A percentile compares a stretch with the other conserved stretches of the same genome.
phyloP scores from a whole-genome alignment of 2,113 vertebrate species.

The Tragelaphus scriptus region DNA sequence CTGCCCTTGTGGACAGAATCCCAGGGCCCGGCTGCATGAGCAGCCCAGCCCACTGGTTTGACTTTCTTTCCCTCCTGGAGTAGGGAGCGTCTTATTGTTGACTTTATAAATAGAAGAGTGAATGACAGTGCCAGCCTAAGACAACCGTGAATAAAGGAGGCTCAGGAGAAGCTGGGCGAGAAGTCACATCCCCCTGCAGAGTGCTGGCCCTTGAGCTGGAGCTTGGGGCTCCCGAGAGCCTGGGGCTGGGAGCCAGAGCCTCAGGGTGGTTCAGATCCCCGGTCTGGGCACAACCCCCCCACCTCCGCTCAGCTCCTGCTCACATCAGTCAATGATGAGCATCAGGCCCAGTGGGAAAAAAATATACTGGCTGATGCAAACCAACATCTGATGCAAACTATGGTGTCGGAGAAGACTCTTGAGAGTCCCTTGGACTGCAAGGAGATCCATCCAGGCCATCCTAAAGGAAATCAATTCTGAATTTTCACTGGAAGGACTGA shows the following conservation, averaged over 20 bases:
- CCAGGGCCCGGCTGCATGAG: background rate
- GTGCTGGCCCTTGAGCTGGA: background rate
- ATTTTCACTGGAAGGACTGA: background rate
- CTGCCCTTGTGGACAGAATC: background rate
- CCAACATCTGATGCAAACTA: background rate
- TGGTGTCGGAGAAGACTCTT: background rate
- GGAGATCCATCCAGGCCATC: background rate
- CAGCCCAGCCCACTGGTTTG: background rate
- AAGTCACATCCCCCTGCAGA: background rate
- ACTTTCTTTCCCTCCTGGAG: background rate
- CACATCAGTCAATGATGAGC: background rate
- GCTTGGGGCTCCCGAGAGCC: background rate
- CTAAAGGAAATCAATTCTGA: background rate
- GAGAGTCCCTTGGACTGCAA: background rate
- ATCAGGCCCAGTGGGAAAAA: background rate
- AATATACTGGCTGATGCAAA: background rate
- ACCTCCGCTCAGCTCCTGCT: background rate
- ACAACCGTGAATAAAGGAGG: background rate
- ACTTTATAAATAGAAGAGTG: background rate
- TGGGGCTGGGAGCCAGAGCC: background rate
- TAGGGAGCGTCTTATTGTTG: background rate
- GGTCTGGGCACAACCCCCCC: accelerated
- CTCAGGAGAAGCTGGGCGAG: background rate
- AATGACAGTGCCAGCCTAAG: background rate
- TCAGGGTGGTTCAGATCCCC: background rate